Conservation (phyloP, 2,888 invertebrate genomes). For the Protophormia terraenovae region DNA sequence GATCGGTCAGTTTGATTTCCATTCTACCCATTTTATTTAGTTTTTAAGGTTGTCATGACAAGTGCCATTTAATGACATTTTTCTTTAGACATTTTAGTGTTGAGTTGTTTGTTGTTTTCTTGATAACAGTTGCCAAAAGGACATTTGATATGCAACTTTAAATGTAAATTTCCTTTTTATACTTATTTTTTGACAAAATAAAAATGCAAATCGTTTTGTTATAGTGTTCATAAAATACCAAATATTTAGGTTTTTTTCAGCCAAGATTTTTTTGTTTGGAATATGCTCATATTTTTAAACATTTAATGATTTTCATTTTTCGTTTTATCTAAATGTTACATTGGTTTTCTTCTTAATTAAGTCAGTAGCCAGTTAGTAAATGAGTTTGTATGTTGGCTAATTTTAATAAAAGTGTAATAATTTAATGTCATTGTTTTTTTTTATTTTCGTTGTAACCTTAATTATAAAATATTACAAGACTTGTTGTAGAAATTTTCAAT, state of each 20-base stretch:
- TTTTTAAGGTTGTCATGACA: conserved; percentile 41
- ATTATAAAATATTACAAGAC: not conserved
- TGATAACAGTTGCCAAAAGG: conserved; percentile 69
- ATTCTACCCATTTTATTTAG: not conserved
- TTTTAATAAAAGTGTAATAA: conserved; percentile 13
- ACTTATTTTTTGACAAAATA: too few species aligned
- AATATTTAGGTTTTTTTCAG: not conserved
- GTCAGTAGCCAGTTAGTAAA: not conserved
- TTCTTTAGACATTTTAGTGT: conserved; percentile 13
- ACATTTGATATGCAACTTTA: conserved; percentile 67
- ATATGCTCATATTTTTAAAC: conserved; percentile 39
- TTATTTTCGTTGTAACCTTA: not conserved
- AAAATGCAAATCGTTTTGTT: not conserved
- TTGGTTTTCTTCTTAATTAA: conserved; percentile 43
- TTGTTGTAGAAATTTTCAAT: not conserved
- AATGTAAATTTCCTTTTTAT: conserved; percentile 33
- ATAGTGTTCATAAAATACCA: not conserved
- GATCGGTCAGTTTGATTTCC: not conserved
- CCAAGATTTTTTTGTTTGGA: not conserved
- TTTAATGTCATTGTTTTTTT: not conserved
- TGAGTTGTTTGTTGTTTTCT: conserved; percentile 23
- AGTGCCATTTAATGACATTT: conserved; percentile 70
- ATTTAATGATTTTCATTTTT: conserved; percentile 8
- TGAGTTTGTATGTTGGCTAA: not conserved
- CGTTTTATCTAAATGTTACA: conserved; percentile 6